These are phyloP conservation scores for Triplophysa dalaica DNA, from an alignment of 2,113 vertebrate species.

Conservation along the genomic window DNA sequence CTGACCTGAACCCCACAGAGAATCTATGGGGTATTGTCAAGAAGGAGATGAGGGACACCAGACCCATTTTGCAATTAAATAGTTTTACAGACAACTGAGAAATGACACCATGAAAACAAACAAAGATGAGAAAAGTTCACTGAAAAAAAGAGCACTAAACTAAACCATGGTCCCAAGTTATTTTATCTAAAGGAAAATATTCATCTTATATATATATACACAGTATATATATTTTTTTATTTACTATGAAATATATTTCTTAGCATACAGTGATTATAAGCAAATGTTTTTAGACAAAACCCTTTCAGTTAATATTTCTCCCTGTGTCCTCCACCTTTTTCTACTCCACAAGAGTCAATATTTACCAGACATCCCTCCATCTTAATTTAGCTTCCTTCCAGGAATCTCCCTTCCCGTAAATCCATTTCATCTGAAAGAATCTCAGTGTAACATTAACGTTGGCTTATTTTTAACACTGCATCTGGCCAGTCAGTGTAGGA, in stretches of 20 bases:
- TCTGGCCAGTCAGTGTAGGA: neutral
- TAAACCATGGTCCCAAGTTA: too few species aligned
- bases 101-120: too few species aligned
- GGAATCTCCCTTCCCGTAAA: constrained; percentile 38
- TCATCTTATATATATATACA: too few species aligned
- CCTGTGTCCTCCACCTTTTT: constrained; percentile 15
- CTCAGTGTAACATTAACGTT: neutral
- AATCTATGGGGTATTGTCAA: too few species aligned
- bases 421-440: neutral
- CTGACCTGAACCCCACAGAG: too few species aligned
- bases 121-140: too few species aligned
- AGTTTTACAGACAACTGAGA: too few species aligned
- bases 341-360: constrained; percentile 42
- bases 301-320: constrained; percentile 36
- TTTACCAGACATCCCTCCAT: constrained; percentile 25
- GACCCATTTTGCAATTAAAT: too few species aligned
- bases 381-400: constrained; percentile 39
- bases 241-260: neutral
- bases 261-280: neutral
- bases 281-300: neutral
- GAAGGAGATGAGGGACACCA: too few species aligned
- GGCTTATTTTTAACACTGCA: neutral
- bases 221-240: too few species aligned
- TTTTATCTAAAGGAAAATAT: too few species aligned
- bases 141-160: too few species aligned